Conservation (phyloP, 2,888 invertebrate genomes). For the Drosophila diplacantha region DNA sequence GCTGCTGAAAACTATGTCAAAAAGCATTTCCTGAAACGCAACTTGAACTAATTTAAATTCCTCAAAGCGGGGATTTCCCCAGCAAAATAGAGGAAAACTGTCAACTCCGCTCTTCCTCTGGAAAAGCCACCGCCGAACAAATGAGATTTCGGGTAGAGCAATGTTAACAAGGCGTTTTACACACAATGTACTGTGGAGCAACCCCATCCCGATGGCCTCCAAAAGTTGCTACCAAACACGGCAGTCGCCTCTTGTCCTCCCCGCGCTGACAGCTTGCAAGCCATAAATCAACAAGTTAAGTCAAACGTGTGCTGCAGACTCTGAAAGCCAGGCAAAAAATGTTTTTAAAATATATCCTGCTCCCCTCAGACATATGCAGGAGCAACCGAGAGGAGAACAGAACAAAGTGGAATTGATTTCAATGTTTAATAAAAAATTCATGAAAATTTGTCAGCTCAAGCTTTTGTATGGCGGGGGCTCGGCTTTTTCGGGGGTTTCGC, state of each 20-base stretch:
- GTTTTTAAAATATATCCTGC: slow-evolving; percentile 32
- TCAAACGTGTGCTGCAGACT: slow-evolving; percentile 65
- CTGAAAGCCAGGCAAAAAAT: slow-evolving; percentile 50
- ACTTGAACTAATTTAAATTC: slow-evolving; percentile 68
- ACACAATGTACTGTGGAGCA: slow-evolving; percentile 44
- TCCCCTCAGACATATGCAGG: slow-evolving; percentile 20
- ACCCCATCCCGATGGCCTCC: slow-evolving; percentile 1
- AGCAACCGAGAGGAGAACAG: slow-evolving; percentile 20
- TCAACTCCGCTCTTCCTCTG: slow-evolving; percentile 33
- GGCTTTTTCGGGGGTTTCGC: slow-evolving; percentile 25
- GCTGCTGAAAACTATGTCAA: slow-evolving; percentile 59
- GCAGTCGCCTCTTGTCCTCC: slow-evolving; percentile 51
- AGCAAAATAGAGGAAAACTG: slow-evolving; percentile 5
- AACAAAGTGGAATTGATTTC: slow-evolving; percentile 68
- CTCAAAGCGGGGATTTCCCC: slow-evolving; percentile 25
- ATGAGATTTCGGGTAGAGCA: slow-evolving; percentile 50
- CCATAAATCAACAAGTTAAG: slow-evolving; percentile 75
- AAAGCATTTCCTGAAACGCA: slow-evolving; percentile 63
- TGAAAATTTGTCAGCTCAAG: slow-evolving; percentile 72
- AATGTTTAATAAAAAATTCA: slow-evolving; percentile 74
- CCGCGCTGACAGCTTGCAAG: slow-evolving; percentile 63
- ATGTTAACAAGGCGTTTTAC: slow-evolving; percentile 73
- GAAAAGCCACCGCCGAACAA: slow-evolving; percentile 41
- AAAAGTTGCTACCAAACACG: slow-evolving; percentile 48
- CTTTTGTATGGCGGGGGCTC: slow-evolving; percentile 34